phyloP scores from a whole-genome alignment of 2,888 invertebrate genomes.

The Stenodera caucasica region DNA sequence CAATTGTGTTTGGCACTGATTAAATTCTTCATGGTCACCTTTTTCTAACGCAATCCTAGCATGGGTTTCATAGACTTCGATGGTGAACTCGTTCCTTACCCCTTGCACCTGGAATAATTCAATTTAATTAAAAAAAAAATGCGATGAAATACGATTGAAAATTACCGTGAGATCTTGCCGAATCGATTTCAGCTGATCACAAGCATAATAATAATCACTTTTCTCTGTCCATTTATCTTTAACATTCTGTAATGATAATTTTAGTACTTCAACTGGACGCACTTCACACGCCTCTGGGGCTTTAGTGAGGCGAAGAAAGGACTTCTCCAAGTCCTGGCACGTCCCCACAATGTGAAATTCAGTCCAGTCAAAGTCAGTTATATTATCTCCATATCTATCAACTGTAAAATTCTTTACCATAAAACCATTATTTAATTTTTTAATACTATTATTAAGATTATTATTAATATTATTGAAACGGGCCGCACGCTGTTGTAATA shows the following conservation, averaged over 20 bases:
- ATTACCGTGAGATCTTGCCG: constrained; percentile 97
- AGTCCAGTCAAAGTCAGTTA: constrained; percentile 78
- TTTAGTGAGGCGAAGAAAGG: constrained; percentile 93
- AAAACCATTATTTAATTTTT: constrained; percentile 14
- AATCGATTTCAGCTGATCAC: constrained; percentile 98
- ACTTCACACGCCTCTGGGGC: constrained; percentile 92
- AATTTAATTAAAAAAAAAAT: constrained; percentile 14
- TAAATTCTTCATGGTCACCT: constrained; percentile 98
- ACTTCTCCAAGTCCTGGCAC: constrained; percentile 92
- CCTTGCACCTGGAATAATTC: constrained; percentile 92
- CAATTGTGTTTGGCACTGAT: constrained; percentile 98
- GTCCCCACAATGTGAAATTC: constrained; percentile 93
- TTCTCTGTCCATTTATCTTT: constrained; percentile 88
- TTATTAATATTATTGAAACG: constrained; percentile 67
- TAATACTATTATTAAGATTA: constrained; percentile 17
- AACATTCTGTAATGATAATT: constrained; percentile 83
- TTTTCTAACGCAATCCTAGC: constrained; percentile 97
- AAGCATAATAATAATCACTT: constrained; percentile 94
- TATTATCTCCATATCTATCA: constrained; percentile 60
- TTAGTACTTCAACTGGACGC: constrained; percentile 84
- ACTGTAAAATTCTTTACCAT: constrained; percentile 29
- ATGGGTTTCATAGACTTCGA: constrained; percentile 99
- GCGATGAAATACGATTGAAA: constrained; percentile 13
- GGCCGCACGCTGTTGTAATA: constrained; percentile 86
- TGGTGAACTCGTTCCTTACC: constrained; percentile 89